Base-by-base conservation (phyloP, 2,888 invertebrate genomes). In the Drosophila quinaria region DNA sequence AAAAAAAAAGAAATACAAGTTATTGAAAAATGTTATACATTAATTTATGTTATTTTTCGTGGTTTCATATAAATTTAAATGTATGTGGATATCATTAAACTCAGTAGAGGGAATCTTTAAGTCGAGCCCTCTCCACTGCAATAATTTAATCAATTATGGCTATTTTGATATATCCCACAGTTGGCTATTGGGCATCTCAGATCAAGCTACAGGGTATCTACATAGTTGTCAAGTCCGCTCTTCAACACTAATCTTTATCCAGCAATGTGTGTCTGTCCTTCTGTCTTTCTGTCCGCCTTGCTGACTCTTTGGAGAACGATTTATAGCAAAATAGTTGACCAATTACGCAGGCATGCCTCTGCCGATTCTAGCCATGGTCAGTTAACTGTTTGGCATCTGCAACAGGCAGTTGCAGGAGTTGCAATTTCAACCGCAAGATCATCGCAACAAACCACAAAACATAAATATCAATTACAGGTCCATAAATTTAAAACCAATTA, bases 401-500 rank as follows among this genome's bases (percentile, higher is more conserved):
- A 64, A 66, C 22, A 64, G 41, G 61, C 70, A 72, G 70, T 44
- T 31, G 69, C 69, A 63, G 62, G 25, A 49, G 22, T 46, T 47
- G 47, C 31, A 49, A 47, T 47, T 31, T 71, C 82, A 82, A 63
- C 71, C 52, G 73, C 69, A 69, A 42, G 15, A 58, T 33, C 63
- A 61, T 70, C 51, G 76, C 47, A 58, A 69, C 52, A 70, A 70
- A 74, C 69, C 70, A 78, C 78, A 74, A 49, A 29, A 74, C 92
- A 92, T 91, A 91, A 91, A 91, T 91, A 92, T 91, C 89, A 88
- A 89, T 90, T 85, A 91, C 91, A 90, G 91, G 89, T 91, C 90
- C 88, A 91, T 91, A 91, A 91, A 91, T 91, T 91, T 87, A 81
- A 91, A 91, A 91, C 92, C 91, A 91, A 92, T 91, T 92, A 91